Evolutionary conservation across 1,140 invertebrate species (phyloP).

Genomic region (Ips nitidus): DNA sequence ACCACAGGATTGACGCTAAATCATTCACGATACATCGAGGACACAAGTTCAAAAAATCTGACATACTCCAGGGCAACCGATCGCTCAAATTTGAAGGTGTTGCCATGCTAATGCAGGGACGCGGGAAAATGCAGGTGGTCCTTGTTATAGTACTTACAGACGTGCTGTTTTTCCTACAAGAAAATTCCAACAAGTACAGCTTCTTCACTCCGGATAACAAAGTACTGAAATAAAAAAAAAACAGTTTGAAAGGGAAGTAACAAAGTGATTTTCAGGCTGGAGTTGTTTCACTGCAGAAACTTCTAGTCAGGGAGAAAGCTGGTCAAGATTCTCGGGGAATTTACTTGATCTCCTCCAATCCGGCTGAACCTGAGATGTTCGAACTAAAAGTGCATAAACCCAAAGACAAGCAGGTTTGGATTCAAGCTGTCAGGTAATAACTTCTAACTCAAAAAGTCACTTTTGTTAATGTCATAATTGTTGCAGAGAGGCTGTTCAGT

Average conservation of each 20-base stretch:
- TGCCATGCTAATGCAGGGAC: conserved; percentile 80
- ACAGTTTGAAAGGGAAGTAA: background rate
- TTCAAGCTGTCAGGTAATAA: conserved; percentile 72
- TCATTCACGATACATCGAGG: conserved; percentile 81
- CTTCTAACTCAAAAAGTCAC: background rate
- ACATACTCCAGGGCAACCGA: conserved; percentile 80
- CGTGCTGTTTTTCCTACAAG: conserved; percentile 87
- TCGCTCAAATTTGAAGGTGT: conserved; percentile 85
- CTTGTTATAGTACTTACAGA: conserved; percentile 88
- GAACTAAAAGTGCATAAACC: conserved; percentile 87
- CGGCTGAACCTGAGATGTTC: conserved; percentile 91
- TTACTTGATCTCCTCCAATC: conserved; percentile 86
- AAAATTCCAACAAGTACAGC: conserved; percentile 80
- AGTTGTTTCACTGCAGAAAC: conserved; percentile 86
- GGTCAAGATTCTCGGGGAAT: conserved; percentile 85
- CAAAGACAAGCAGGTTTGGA: conserved; percentile 87
- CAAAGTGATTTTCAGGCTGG: conserved; percentile 65
- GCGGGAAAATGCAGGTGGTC: conserved; percentile 80
- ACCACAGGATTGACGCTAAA: conserved; percentile 89
- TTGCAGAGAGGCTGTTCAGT: conserved; percentile 65
- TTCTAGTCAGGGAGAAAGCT: conserved; percentile 90
- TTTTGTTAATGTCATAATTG: conserved; percentile 6
- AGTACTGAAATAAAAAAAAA: conserved; percentile 46
- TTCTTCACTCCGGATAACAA: conserved; percentile 88
- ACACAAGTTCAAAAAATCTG: conserved; percentile 92